These are phyloP conservation scores for Melipona quadrifasciata DNA, from an alignment of 1,140 invertebrate genomes.

Conservation along the genomic window DNA sequence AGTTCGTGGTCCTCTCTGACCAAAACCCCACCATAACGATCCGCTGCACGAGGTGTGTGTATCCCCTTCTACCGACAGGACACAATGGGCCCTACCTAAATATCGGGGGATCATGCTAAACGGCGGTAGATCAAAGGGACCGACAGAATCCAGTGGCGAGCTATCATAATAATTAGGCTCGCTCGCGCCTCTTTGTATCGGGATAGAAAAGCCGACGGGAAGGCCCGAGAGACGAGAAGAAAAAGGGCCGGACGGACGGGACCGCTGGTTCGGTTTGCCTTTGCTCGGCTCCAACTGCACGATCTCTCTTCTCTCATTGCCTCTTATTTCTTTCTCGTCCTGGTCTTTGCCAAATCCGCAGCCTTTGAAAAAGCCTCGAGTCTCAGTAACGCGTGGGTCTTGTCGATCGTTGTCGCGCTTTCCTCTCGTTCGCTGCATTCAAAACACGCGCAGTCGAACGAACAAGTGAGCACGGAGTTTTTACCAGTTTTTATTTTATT, in stretches of 20 bases:
- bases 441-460: too few species aligned
- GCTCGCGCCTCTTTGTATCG: constrained; percentile 81
- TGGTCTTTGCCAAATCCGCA: constrained; percentile 73
- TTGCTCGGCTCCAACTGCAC: background rate
- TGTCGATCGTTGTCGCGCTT: background rate
- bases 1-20: background rate
- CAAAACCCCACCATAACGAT: constrained; percentile 30
- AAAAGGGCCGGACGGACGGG: constrained; percentile 56
- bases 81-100: constrained; percentile 74
- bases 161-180: constrained; percentile 82
- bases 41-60: constrained; percentile 22
- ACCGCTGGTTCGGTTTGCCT: constrained; percentile 19
- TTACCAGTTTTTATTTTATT: background rate
- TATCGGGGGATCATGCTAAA: constrained; percentile 80
- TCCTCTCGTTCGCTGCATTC: background rate
- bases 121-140: constrained; percentile 80
- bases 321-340: background rate
- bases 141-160: constrained; percentile 81
- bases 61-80: constrained; percentile 42
- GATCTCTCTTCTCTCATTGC: background rate
- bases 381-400: constrained; percentile 45
- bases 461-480: background rate
- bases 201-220: constrained; percentile 79
- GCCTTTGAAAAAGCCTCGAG: constrained; percentile 77
- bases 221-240: constrained; percentile 61